Conservation (phyloP, 2,888 invertebrate species). For the Malachius bipustulatus region DNA sequence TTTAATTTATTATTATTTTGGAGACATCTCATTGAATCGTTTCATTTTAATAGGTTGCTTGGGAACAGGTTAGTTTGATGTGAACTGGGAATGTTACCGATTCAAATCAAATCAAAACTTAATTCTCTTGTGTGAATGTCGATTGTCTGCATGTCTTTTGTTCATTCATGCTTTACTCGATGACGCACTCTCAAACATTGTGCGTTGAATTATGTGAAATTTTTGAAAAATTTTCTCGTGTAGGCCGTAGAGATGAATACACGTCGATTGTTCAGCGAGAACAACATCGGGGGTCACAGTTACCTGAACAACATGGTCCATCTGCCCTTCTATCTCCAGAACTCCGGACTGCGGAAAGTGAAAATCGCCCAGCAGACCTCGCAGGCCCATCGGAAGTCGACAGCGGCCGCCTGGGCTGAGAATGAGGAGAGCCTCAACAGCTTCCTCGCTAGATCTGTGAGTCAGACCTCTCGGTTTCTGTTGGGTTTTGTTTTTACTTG, state of each 20-base stretch:
- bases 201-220: too few species aligned
- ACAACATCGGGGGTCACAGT: constrained; percentile 88
- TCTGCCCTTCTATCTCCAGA: constrained; percentile 95
- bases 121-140: too few species aligned
- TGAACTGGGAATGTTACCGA: too few species aligned
- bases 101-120: too few species aligned
- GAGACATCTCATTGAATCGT: constrained; percentile 12
- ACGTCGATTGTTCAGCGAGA: constrained; percentile 76
- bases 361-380: constrained; percentile 78
- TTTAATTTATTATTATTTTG: constrained; percentile 4
- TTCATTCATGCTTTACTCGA: too few species aligned
- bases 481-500: constrained; percentile 5
- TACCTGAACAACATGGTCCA: constrained; percentile 94
- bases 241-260: constrained; percentile 86
- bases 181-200: too few species aligned
- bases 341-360: constrained; percentile 83
- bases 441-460: constrained; percentile 41
- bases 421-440: constrained; percentile 44
- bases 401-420: constrained; percentile 35
- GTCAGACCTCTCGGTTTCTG: constrained; percentile 13
- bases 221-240: too few species aligned
- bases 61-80: constrained; percentile 48
- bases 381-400: constrained; percentile 39
- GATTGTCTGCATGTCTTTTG: too few species aligned
- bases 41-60: constrained; percentile 45